These are phyloP conservation scores for Nycticryphes semicollaris DNA, from an alignment of 2,113 vertebrate species.

Conservation along the genomic window DNA sequence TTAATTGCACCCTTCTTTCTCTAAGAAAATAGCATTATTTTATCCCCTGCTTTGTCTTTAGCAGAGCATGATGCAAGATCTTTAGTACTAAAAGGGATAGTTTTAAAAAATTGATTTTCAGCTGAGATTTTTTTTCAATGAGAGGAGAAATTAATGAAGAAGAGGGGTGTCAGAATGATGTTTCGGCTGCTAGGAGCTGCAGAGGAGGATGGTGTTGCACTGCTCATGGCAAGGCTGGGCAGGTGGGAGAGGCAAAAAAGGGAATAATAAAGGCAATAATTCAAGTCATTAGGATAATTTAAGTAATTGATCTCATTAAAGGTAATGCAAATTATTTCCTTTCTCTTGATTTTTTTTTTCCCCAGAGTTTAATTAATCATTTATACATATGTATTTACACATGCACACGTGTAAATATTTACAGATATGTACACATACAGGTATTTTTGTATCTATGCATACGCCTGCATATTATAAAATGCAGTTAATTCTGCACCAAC, in stretches of 20 bases:
- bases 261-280: neutral
- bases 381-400: neutral
- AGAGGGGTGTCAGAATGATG: neutral
- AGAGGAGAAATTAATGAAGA: neutral
- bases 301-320: neutral
- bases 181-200: neutral
- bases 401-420: neutral
- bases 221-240: neutral
- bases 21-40: neutral
- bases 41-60: neutral
- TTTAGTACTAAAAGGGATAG: neutral
- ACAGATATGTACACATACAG: neutral
- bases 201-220: neutral
- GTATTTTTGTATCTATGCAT: neutral
- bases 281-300: neutral
- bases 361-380: neutral
- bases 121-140: neutral
- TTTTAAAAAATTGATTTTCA: neutral
- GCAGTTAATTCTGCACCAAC: neutral
- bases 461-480: neutral
- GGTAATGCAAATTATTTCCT: neutral
- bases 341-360: neutral
- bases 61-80: neutral
- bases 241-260: neutral
- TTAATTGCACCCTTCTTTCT: neutral